phyloP scores from a whole-genome alignment of 2,113 vertebrate species.

The Laticauda colubrina region DNA sequence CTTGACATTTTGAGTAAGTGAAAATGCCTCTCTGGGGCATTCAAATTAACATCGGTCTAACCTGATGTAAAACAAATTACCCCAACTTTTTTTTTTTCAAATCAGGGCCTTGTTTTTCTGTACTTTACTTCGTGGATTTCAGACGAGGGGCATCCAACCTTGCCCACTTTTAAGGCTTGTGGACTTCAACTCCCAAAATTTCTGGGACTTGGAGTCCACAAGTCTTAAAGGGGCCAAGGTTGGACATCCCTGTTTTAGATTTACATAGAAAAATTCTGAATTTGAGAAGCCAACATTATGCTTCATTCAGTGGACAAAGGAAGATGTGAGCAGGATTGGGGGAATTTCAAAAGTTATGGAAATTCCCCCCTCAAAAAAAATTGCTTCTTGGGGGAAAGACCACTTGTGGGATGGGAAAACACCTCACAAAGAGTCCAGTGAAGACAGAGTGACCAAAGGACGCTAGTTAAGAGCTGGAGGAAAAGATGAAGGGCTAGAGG shows the following conservation, averaged over 20 bases:
- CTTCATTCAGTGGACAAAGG: background rate
- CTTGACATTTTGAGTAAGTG: slow-evolving; percentile 18
- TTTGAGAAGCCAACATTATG: background rate
- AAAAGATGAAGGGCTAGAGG: background rate
- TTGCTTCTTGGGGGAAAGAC: background rate
- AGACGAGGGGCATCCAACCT: background rate
- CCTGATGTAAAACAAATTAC: background rate
- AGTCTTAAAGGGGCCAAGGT: background rate
- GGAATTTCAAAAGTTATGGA: background rate
- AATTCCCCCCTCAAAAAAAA: background rate
- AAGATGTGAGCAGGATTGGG: background rate
- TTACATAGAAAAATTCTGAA: background rate
- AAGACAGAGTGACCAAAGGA: background rate
- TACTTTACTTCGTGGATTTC: background rate
- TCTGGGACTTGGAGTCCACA: background rate
- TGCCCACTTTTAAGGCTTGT: background rate
- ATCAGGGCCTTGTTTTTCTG: background rate
- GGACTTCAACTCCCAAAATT: background rate
- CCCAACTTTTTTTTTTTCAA: background rate
- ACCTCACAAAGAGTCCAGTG: background rate
- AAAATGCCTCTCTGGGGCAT: fast-evolving
- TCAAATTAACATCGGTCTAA: background rate
- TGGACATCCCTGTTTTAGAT: background rate
- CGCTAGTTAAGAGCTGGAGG: background rate
- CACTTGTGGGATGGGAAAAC: background rate